These are phyloP conservation scores for Proterorhinus semilunaris DNA, from an alignment of 2,113 vertebrate genomes.

Conservation along the genomic window DNA sequence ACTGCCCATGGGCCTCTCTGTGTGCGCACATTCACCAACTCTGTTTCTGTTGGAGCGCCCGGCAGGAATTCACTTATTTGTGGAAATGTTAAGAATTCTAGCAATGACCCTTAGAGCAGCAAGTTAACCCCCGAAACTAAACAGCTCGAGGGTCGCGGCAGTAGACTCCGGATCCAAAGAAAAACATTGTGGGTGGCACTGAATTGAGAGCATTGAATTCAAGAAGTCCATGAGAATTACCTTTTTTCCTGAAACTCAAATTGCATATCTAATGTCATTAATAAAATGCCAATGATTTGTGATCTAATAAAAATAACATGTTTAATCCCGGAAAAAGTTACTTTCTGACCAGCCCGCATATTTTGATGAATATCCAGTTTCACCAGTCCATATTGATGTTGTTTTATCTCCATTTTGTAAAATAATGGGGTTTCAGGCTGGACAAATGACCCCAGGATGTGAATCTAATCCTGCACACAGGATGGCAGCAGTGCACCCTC, in stretches of 20 bases:
- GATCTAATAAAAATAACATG: too few relatives aligned
- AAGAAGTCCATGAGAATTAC: too few relatives aligned
- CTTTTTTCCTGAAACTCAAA: too few relatives aligned
- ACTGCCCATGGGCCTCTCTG: constrained; percentile 55
- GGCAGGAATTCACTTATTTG: constrained; percentile 75
- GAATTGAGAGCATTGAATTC: too few relatives aligned
- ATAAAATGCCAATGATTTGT: too few relatives aligned
- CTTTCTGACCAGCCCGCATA: too few relatives aligned
- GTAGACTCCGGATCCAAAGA: constrained; percentile 1
- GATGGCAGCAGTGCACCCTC: constrained; percentile 24
- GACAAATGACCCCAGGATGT: neutral
- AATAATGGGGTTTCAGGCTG: neutral
- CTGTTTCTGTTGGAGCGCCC: constrained; percentile 73
- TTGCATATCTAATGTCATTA: too few relatives aligned
- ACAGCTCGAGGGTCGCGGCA: constrained; percentile 41
- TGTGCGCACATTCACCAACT: constrained; percentile 37
- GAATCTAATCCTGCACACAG: constrained; percentile 5
- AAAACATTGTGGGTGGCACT: neutral
- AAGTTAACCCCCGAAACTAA: constrained; percentile 56
- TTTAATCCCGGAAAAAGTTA: too few relatives aligned
- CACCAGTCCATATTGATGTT: too few relatives aligned
- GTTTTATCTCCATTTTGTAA: neutral
- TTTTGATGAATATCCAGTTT: too few relatives aligned
- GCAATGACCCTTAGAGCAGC: constrained; percentile 66
- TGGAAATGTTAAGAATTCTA: constrained; percentile 78